Evolutionary conservation across 2,888 invertebrate species (phyloP).

Genomic region (Aquatica leii): DNA sequence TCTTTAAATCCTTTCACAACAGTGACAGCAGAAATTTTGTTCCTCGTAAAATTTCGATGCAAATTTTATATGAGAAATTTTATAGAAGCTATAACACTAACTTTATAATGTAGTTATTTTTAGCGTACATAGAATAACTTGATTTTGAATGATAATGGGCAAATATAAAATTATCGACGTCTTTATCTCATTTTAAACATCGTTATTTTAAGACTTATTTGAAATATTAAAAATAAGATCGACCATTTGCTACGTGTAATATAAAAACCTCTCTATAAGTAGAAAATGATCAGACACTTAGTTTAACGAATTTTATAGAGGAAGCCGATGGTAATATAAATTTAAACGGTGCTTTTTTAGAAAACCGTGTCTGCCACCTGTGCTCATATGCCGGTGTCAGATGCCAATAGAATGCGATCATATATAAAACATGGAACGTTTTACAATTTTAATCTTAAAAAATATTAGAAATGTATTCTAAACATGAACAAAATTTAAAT

Average conservation of each 20-base stretch:
- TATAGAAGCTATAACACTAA: conserved; percentile 30
- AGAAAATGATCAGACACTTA: conserved; percentile 37
- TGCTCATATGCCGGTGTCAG: conserved; percentile 46
- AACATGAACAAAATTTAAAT: conserved; percentile 23
- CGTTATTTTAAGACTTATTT: neutral
- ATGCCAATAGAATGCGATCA: conserved; percentile 43
- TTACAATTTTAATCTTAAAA: conserved; percentile 26
- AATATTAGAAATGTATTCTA: conserved; percentile 26
- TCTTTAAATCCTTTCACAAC: conserved; percentile 41
- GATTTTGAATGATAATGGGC: conserved; percentile 12
- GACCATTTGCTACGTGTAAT: conserved; percentile 26
- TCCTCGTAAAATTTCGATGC: conserved; percentile 52
- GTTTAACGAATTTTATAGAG: conserved; percentile 40
- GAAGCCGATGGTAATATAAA: conserved; percentile 47
- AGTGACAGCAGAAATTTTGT: conserved; percentile 45
- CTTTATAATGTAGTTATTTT: conserved; percentile 14
- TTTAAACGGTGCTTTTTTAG: conserved; percentile 45
- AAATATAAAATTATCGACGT: neutral
- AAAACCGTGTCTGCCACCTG: conserved; percentile 47
- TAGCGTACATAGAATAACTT: conserved; percentile 15
- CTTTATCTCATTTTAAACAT: neutral
- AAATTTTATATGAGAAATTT: conserved; percentile 48
- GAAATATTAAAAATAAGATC: conserved; percentile 1
- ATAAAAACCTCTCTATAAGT: conserved; percentile 28
- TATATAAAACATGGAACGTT: conserved; percentile 43